A percentile compares a stretch with the other conserved stretches of the same genome.
Conservation (phyloP, 2,113 vertebrate genomes). For the Myrmecophaga tridactyla region DNA sequence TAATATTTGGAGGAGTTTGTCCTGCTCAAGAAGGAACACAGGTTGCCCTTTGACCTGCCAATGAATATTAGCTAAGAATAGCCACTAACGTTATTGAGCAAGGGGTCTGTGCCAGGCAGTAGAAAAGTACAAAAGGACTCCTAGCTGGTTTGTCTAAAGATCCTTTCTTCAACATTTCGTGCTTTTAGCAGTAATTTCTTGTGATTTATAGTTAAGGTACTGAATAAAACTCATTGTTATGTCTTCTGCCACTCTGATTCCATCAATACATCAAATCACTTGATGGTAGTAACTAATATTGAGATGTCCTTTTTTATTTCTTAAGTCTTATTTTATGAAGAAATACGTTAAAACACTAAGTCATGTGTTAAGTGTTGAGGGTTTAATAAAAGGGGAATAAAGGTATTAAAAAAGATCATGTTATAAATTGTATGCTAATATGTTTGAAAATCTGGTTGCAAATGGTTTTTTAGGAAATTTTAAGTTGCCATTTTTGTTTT, state of each 20-base stretch:
- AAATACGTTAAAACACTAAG: background rate
- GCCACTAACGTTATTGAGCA: background rate
- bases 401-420: background rate
- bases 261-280: background rate
- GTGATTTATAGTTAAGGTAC: background rate
- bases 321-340: background rate
- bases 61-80: background rate
- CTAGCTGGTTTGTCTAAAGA: background rate
- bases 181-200: conserved; percentile 45
- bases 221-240: background rate
- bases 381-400: background rate
- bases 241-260: background rate
- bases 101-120: background rate
- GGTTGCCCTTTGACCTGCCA: background rate
- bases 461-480: conserved; percentile 22
- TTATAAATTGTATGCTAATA: background rate
- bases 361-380: background rate
- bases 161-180: background rate
- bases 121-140: background rate
- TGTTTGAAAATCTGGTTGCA: conserved; percentile 19
- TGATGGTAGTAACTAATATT: background rate
- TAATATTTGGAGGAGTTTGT: background rate
- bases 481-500: conserved; percentile 19
- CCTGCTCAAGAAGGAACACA: background rate
- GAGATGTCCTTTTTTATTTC: background rate